These are phyloP conservation scores for Montipora efflorescens DNA, from an alignment of 64 coral and sea anemone genomes.

Conservation along the genomic window DNA sequence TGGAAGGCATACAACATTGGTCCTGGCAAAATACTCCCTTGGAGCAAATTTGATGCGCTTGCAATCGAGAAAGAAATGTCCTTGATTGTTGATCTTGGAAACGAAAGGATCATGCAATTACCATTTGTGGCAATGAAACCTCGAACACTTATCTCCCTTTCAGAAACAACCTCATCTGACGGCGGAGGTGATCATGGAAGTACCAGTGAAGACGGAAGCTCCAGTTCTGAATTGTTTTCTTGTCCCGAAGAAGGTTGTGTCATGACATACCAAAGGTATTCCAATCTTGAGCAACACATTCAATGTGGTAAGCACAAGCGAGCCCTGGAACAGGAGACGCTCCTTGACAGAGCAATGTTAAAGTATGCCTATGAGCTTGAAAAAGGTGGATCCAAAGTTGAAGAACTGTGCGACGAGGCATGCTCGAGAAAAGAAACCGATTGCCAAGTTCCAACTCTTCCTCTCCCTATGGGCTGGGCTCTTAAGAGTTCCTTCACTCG, in stretches of 20 bases:
- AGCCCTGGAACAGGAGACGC: too few species aligned
- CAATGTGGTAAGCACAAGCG: too few species aligned
- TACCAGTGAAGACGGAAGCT: neutral
- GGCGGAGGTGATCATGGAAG: neutral
- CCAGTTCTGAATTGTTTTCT: slow-evolving; percentile 27
- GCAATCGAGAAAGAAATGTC: neutral
- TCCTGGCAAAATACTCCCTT: neutral
- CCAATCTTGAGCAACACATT: slow-evolving; percentile 60
- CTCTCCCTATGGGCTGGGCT: slow-evolving; percentile 37
- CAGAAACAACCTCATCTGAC: slow-evolving; percentile 12
- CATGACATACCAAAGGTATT: slow-evolving; percentile 45
- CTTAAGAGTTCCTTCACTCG: slow-evolving; percentile 24
- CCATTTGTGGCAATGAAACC: slow-evolving; percentile 7
- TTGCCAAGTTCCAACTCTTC: neutral
- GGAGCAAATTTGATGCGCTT: slow-evolving; percentile 15
- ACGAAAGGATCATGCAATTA: slow-evolving; percentile 6
- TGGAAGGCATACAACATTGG: slow-evolving; percentile 12
- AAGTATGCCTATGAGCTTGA: too few species aligned
- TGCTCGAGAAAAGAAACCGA: too few species aligned
- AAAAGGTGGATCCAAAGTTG: too few species aligned
- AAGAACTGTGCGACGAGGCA: too few species aligned
- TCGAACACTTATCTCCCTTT: neutral
- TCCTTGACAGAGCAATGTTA: too few species aligned
- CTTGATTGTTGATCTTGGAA: slow-evolving; percentile 18
- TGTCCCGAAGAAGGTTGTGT: slow-evolving; percentile 57